Percentiles rank a stretch among this genome's conserved stretches.
Evolutionary conservation across 2,113 vertebrate species (phyloP).

Genomic region (Myotis yumanensis): DNA sequence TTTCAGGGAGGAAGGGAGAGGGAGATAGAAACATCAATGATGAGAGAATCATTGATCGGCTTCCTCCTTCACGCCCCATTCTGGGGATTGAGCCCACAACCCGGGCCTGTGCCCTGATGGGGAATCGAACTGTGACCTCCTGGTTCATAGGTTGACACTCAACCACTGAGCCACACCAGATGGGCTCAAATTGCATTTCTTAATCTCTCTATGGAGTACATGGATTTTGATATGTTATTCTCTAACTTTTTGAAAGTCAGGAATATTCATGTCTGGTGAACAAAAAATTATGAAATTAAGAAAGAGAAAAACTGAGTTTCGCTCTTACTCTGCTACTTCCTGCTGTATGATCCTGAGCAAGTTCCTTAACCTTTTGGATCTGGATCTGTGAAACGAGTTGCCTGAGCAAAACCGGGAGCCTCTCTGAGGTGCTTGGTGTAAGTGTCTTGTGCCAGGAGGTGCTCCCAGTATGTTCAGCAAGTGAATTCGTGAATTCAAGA

Average conservation of each 20-base stretch:
- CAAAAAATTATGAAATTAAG: not conserved
- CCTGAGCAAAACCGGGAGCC: not conserved
- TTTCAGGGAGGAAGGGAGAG: too few relatives aligned
- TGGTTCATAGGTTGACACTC: too few relatives aligned
- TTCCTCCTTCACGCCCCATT: too few relatives aligned
- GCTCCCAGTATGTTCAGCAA: not conserved
- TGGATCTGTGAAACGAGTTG: not conserved
- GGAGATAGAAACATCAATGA: too few relatives aligned
- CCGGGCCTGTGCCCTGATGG: too few relatives aligned
- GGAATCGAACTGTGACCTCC: too few relatives aligned
- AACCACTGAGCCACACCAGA: too few relatives aligned
- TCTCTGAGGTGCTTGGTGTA: not conserved
- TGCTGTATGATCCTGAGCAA: not conserved
- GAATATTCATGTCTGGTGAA: not conserved
- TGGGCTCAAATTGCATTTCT: too few relatives aligned
- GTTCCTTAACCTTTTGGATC: not conserved
- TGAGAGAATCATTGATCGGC: too few relatives aligned
- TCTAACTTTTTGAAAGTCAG: not conserved
- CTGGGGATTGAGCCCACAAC: too few relatives aligned
- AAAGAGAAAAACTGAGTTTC: not conserved
- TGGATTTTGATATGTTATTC: not conserved
- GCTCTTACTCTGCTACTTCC: not conserved
- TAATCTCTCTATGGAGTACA: not conserved
- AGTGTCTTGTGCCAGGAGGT: not conserved
- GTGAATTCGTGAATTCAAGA: not conserved